Base-by-base conservation (phyloP, 2,888 invertebrate species). In the Xestia xanthographa region DNA sequence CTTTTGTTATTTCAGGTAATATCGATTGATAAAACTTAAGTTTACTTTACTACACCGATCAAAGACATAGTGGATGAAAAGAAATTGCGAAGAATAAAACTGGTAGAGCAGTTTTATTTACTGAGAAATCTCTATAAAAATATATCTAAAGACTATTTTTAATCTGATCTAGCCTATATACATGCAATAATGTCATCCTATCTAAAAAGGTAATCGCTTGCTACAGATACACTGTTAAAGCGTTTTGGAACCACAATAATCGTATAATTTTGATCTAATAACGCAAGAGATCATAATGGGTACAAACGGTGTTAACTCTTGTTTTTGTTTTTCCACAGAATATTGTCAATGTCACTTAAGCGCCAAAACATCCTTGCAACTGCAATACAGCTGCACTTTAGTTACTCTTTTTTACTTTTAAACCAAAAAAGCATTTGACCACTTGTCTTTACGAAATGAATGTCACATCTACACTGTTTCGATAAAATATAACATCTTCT, bases 401-500 rank as follows among this genome's bases (percentile, higher is more conserved):
- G 3, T 22, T 53, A 34, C 17, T 17, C 5, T 2, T 14, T 29
- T 74, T 48, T 50, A 38, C 22, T 43, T 66, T 26, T 11, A 22
- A 43, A 67, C 63, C 48, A 5, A n/a, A 5, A n/a, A 48, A 48
- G 9, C 9, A 17, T 48, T 48, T 48, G 1, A 22, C n/a, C n/a
- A 56, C 26, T 26, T 26, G 5, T 56, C 26, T 56, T 26, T 5
- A 26, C 2, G 12, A 26, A 56, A 14, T 6, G 20, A 14, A 48
- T 48, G 2, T 45, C 8, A 29, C 17, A 38, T 14, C 41, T 43
- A 41, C 14, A 38, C 14, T 53, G 20, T 56, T 60, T 34, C 14
- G 8, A 62, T 56, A 43, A 50, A 68, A 66, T 58, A 79, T 14
- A 67, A 66, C 29, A 38, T 29, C 17, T 65, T 17, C 60, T 62